Percentiles rank a stretch among this genome's conserved stretches.
Evolutionary conservation across 2,888 invertebrate species (phyloP).

Genomic region (Tachina fera): DNA sequence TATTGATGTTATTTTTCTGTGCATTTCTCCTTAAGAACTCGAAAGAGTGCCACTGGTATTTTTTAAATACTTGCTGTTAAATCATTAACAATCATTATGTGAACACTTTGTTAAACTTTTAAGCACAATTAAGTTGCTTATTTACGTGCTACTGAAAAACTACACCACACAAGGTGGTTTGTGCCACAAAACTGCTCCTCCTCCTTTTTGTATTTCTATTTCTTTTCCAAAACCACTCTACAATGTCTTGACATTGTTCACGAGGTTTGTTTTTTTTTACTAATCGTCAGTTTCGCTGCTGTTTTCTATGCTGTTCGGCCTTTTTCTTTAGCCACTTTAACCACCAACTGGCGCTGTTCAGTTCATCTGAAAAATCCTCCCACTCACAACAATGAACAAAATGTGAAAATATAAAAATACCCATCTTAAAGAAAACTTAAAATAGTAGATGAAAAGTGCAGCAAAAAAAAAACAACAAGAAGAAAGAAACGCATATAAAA

Average conservation of each 20-base stretch:
- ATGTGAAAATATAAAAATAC: neutral
- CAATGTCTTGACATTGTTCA: constrained; percentile 37
- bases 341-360: constrained; percentile 35
- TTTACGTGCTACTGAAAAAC: neutral
- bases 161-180: neutral
- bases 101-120: too few relatives aligned
- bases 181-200: neutral
- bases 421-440: constrained; percentile 42
- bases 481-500: constrained; percentile 38
- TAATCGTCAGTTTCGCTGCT: neutral
- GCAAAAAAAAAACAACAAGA: constrained; percentile 1
- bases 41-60: too few relatives aligned
- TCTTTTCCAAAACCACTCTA: neutral
- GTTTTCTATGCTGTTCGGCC: neutral
- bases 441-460: constrained; percentile 25
- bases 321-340: constrained; percentile 40
- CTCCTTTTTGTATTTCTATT: neutral
- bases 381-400: constrained; percentile 47
- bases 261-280: neutral
- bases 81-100: too few relatives aligned
- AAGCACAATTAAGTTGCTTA: neutral
- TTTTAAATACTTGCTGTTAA: too few relatives aligned
- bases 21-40: too few relatives aligned
- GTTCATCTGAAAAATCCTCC: constrained; percentile 37
- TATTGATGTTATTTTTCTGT: too few relatives aligned